phyloP scores from a whole-genome alignment of 1,140 invertebrate species.

The Drosophila kanapiae region DNA sequence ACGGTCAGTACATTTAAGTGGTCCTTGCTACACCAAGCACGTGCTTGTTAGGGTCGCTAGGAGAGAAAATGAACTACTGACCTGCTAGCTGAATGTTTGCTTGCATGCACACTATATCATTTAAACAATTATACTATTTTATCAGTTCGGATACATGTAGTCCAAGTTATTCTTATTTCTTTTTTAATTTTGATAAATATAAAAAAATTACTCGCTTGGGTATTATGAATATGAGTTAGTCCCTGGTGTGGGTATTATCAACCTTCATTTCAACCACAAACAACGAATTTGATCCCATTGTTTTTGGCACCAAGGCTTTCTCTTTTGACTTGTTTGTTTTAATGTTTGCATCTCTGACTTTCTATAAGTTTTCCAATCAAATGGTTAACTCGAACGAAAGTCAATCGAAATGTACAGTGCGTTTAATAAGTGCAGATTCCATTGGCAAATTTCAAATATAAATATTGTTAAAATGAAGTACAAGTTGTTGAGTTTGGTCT shows the following conservation, averaged over 20 bases:
- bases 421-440: background rate
- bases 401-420: slow-evolving; percentile 6
- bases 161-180: background rate
- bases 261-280: background rate
- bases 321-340: slow-evolving; percentile 49
- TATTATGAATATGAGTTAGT: too few relatives aligned
- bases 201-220: background rate
- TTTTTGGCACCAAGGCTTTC: slow-evolving; percentile 42
- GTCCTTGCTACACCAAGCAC: too few relatives aligned
- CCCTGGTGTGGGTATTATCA: background rate
- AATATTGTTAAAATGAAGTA: background rate
- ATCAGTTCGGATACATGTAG: too few relatives aligned
- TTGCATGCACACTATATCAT: too few relatives aligned
- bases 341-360: slow-evolving; percentile 25
- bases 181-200: background rate
- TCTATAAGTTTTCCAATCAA: slow-evolving; percentile 31
- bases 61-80: too few relatives aligned
- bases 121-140: too few relatives aligned
- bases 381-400: slow-evolving; percentile 60
- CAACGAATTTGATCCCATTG: slow-evolving; percentile 15
- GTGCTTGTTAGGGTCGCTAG: too few relatives aligned
- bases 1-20: too few relatives aligned
- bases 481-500: background rate
- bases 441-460: background rate
- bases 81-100: too few relatives aligned